Evolutionary conservation across 2,113 vertebrate species (phyloP), one percentile per base, ranked within the genome.

Genomic region (Hydrochoerus hydrochaeris): DNA sequence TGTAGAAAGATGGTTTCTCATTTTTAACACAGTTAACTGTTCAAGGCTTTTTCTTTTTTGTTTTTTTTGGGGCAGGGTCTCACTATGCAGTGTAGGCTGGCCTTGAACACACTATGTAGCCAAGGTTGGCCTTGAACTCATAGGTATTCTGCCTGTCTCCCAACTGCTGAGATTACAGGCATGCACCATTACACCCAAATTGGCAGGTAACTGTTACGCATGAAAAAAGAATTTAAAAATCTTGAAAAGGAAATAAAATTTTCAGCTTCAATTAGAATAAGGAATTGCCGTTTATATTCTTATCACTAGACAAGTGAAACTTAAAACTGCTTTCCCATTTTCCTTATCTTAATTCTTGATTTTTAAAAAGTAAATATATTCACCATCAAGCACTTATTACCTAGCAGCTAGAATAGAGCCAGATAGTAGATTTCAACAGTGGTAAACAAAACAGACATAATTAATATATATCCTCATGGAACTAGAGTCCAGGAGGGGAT

Each of bases 221-320:
- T 30, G 88, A 85, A 88, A 26, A 91, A 32, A 96, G 77, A 95
- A 78, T 35, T 10, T 77, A 87, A 87, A 46, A 58, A 38, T 88
- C 54, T 88, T 81, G 57, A 94, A 80, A 83, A 54, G 60, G 17
- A 80, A 86, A 77, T 57, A 62, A 94, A 97, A 80, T 16, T 88
- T 95, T 44, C 28, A 80, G 60, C 75, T 88, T 93, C 46, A 91
- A 46, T 85, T 77, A 52, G 84, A 95, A 95, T 86, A 91, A 0
- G 52, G 32, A 90, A 95, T 85, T 88, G 69, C 69, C 35, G 7
- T 46, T 60, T 58, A 71, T 57, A 77, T 83, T 65, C 41, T 91
- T 85, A 96, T 82, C 54, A 83, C 44, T 54, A 30, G 41, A 35
- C 60, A 58, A 52, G 90, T 90, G 41, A 92, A 92, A 85, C 65